Base-by-base conservation (phyloP, 2,113 vertebrate genomes). In the Cheirogaleus medius region DNA sequence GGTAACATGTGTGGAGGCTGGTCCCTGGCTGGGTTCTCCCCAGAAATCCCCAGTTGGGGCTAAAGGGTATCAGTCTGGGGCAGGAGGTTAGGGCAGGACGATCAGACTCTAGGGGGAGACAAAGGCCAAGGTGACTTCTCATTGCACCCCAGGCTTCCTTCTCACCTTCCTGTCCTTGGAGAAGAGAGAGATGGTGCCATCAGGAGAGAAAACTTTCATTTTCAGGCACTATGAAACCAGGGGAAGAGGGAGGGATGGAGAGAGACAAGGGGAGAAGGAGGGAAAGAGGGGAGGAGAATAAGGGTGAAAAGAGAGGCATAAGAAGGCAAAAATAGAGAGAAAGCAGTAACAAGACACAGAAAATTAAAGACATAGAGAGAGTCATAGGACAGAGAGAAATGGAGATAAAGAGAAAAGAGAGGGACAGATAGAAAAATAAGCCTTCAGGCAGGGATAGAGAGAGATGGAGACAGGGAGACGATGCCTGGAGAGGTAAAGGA, bases 61-160 rank as follows among this genome's bases (percentile, higher is more conserved):
- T 56, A 23, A 23, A 71, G 64, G 21, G 27, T 2, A 64, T 37
- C 34, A 60, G 20, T 54, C 69, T 88, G 87, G 93, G 96, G 90
- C 74, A 96, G 80, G 83, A 91, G 23, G 78, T 87, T 87, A 49
- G 90, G 92, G 90, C 90, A 95, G 92, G 85, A 97, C 32, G 76
- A 94, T 85, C 34, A 90, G 81, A 77, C 96, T 91, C 77, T 91
- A 96, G 95, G 76, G 87, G 90, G 92, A 44, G 81, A 92, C 81
- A 96, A 73, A 95, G 93, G 84, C 87, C 91, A 96, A 80, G 90
- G 76, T 27, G 91, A 96, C 47, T 68, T 88, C 78, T 91, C 37
- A 56, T 32, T 34, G 47, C 49, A 15, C 66, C 37, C 63, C 4
- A 1, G 13, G 32, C 34, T 87, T 9, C 29, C 7, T 14, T 78